phyloP scores from a whole-genome alignment of 2,113 vertebrate genomes.

The Carollia perspicillata region DNA sequence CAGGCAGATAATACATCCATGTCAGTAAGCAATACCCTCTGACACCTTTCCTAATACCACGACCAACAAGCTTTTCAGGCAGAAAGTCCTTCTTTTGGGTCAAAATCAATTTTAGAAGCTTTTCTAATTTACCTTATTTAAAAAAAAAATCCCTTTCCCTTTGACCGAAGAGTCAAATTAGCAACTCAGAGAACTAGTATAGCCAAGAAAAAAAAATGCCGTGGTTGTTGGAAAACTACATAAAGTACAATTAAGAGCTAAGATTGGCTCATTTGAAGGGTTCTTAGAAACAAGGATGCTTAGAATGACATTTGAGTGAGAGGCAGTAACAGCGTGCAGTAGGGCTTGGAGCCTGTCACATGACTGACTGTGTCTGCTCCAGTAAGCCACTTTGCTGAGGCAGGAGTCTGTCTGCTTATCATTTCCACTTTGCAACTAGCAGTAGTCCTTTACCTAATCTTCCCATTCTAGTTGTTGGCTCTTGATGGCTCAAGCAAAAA shows the following conservation, averaged over 20 bases:
- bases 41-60: conserved; percentile 15
- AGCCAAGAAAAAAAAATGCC: background rate
- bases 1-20: background rate
- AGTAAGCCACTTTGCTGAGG: background rate
- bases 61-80: background rate
- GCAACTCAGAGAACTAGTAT: background rate
- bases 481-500: conserved; percentile 57
- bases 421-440: background rate
- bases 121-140: conserved; percentile 36
- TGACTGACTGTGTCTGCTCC: background rate
- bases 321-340: background rate
- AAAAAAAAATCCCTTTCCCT: background rate
- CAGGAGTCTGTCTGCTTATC: conserved; percentile 28
- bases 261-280: background rate
- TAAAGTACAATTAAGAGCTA: background rate
- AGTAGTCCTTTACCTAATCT: conserved; percentile 58
- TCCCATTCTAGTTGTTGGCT: conserved; percentile 51
- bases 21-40: background rate
- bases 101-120: background rate
- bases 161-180: background rate
- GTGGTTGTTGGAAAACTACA: background rate
- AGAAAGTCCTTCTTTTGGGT: background rate
- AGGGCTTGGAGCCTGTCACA: background rate
- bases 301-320: background rate
- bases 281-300: background rate